These are phyloP conservation scores for Mus minutoides DNA, from an alignment of 2,797 vertebrate species.

Conservation along the genomic window DNA sequence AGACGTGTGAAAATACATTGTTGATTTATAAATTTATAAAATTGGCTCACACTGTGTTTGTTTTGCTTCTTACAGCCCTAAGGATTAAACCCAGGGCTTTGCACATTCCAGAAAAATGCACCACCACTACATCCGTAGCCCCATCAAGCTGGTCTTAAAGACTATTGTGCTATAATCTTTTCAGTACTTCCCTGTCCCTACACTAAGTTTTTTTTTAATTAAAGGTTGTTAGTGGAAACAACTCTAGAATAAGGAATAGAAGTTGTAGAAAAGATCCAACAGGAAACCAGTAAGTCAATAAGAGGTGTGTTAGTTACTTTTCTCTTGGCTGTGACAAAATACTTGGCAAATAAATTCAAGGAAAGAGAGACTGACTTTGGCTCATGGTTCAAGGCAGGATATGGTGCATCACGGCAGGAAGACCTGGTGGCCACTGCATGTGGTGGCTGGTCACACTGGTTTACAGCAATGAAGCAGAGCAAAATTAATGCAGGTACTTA, in stretches of 20 bases:
- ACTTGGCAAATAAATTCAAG: not conserved
- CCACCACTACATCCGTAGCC: not conserved
- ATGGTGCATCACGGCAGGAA: not conserved
- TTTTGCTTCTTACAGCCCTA: not conserved
- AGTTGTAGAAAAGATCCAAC: not conserved
- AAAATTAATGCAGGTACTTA: not conserved
- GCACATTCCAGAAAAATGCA: not conserved
- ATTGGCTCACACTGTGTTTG: not conserved
- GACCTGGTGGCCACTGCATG: not conserved
- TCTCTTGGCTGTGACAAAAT: not conserved
- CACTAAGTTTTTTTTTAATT: not conserved
- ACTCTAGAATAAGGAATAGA: not conserved
- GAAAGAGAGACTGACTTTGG: not conserved
- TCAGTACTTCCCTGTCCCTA: not conserved
- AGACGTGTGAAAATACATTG: not conserved
- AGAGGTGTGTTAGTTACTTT: not conserved
- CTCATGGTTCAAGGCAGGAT: not conserved
- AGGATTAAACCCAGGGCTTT: not conserved
- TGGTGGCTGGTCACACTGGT: not conserved
- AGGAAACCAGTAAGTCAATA: slow-evolving; percentile 1
- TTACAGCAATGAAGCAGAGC: not conserved
- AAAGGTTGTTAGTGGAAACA: not conserved
- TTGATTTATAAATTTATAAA: not conserved
- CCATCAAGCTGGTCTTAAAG: not conserved
- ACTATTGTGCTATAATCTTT: not conserved